Evolutionary conservation across 1,140 invertebrate species (phyloP).

Genomic region (Branchinecta lynchi): DNA sequence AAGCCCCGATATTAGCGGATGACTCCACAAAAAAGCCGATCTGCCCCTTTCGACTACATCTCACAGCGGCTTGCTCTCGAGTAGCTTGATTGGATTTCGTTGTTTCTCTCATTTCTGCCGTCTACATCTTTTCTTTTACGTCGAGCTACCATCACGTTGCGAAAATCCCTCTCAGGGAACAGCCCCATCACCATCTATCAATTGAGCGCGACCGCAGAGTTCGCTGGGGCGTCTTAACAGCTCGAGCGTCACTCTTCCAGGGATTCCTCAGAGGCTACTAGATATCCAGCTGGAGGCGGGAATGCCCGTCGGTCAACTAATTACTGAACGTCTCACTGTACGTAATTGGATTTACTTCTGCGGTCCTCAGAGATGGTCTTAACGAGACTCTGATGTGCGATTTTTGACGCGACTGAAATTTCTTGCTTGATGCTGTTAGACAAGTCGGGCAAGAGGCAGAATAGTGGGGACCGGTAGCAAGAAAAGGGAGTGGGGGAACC

Average conservation of each 20-base stretch:
- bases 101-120: too few relatives aligned
- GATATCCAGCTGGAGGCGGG: background rate
- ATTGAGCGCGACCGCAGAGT: background rate
- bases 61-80: too few relatives aligned
- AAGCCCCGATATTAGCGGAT: too few relatives aligned
- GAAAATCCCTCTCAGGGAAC: background rate
- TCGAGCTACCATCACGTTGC: too few relatives aligned
- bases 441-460: too few relatives aligned
- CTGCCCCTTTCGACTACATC: too few relatives aligned
- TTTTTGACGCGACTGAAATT: conserved; percentile 2
- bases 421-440: background rate
- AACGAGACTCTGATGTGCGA: conserved; percentile 6
- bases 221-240: background rate
- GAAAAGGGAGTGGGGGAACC: too few relatives aligned
- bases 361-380: conserved; percentile 1
- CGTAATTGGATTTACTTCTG: conserved; percentile 6
- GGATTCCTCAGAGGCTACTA: background rate
- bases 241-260: background rate
- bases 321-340: background rate
- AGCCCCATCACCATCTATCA: conserved; percentile 7
- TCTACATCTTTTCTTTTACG: too few relatives aligned
- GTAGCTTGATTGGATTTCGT: too few relatives aligned
- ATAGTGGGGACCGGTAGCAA: too few relatives aligned
- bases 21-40: too few relatives aligned
- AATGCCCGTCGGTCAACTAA: conserved; percentile 8